Conservation (phyloP, 2,888 invertebrate genomes). For the Athalia circularis region DNA sequence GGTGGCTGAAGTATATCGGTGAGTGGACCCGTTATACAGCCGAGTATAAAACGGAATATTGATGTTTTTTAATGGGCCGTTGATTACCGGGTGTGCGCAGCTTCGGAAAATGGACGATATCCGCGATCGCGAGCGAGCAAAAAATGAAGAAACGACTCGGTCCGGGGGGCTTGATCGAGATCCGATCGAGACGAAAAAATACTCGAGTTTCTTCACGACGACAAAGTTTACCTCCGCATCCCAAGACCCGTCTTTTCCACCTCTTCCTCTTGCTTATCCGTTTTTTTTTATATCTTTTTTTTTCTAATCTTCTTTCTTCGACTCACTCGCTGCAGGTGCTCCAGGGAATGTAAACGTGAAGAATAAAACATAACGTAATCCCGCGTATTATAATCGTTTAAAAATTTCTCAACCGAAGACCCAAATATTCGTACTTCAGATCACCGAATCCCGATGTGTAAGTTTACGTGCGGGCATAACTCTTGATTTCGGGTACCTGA, state of each 20-base stretch:
- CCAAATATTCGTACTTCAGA: too few species aligned
- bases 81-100: not conserved
- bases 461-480: too few species aligned
- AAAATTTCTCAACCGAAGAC: too few species aligned
- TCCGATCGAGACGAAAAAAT: slow-evolving; percentile 22
- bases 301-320: not conserved
- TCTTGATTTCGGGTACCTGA: too few species aligned
- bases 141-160: slow-evolving; percentile 30
- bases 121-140: not conserved
- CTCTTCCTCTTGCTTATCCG: not conserved
- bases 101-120: too few species aligned
- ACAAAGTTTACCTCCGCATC: not conserved
- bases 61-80: slow-evolving; percentile 38
- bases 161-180: slow-evolving; percentile 19
- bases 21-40: not conserved
- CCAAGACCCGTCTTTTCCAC: not conserved
- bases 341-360: not conserved
- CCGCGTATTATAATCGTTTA: too few species aligned
- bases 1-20: slow-evolving; percentile 1
- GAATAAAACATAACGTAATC: too few species aligned
- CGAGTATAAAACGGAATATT: slow-evolving; percentile 30
- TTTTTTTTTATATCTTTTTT: not conserved
- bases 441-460: too few species aligned
- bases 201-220: not conserved
- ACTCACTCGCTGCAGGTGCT: not conserved